Base-by-base conservation (phyloP, 1,140 invertebrate genomes). In the Adoxophyes honmai region DNA sequence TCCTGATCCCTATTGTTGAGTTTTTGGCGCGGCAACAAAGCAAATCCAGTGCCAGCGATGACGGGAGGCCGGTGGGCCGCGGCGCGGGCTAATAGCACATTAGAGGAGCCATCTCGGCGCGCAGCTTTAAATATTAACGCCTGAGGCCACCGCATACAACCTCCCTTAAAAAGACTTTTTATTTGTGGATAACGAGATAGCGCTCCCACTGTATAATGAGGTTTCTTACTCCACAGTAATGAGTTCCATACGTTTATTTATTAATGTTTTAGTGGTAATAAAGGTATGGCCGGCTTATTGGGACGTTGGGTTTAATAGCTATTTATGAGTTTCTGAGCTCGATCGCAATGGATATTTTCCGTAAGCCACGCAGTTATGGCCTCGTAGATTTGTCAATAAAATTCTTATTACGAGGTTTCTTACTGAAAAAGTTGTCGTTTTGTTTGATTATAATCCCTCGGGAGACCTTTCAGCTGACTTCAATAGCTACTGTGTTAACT, bases 111-210 rank as follows among this genome's bases (percentile, higher is more conserved):
- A 70, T 72, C 71, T 72, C 71, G 58, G 57, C 61, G 64, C 62
- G 64, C 66, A 64, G 61, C 62, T 73, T 78, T 79, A 75, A 79
- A 77, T 79, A 79, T 79, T 77, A 73, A 75, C 68, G 64, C 73
- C 57, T 38, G 33, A 44, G 55, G 60, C 59, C 55, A 55, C 62
- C 61, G 56, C 10, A 54, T 44, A 55, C 59, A 53, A 57, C 60
- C 62, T 57, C 52, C 56, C 66, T 70, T 60, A 69, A 75, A 75
- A 79, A 73, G 67, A 44, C 69, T 74, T 76, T 77, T 79, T 79
- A 77, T 73, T 73, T 75, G 70, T 64, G 66, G 68, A 66, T 75
- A 80, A 77, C 74, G 69, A 78, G 70, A 70, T 75, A 51, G 52
- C 62, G 59, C 67, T 59, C 60, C 62, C 52, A 64, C 57, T 62